Evolutionary conservation across 2,113 vertebrate genomes (phyloP).

Genomic region (Struthio camelus): DNA sequence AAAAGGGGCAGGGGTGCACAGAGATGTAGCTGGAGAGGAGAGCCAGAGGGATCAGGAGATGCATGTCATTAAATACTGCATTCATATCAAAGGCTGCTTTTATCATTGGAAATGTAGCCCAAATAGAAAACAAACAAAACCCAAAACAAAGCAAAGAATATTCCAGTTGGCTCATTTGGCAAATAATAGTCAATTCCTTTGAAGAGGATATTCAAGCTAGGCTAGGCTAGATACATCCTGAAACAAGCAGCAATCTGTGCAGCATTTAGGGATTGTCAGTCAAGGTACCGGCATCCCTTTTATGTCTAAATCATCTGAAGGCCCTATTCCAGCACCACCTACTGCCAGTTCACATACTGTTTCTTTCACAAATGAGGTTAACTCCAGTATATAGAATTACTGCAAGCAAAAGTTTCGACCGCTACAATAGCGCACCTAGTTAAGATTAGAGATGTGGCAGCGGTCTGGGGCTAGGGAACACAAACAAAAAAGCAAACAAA

Average conservation of each 20-base stretch:
- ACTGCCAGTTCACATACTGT: neutral
- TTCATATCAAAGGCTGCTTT: conserved; percentile 12
- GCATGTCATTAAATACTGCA: accelerated
- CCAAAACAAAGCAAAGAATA: neutral
- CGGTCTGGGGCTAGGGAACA: neutral
- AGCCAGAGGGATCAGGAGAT: neutral
- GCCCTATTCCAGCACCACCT: neutral
- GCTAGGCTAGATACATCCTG: neutral
- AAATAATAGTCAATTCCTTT: neutral
- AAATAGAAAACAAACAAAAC: conserved; percentile 5
- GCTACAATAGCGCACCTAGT: accelerated
- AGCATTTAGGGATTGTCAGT: accelerated
- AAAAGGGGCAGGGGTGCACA: neutral
- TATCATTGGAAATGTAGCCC: neutral
- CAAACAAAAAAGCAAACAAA: too few species aligned
- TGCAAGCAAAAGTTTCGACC: neutral
- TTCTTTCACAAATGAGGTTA: neutral
- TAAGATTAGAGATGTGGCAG: neutral
- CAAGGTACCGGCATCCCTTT: neutral
- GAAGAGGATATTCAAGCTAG: neutral
- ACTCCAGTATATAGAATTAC: accelerated
- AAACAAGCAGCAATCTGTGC: neutral
- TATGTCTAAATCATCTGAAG: accelerated
- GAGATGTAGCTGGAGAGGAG: neutral
- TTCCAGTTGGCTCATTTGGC: neutral